Conservation (phyloP, 2,888 invertebrate genomes). For the Cataglyphis altisquamis region DNA sequence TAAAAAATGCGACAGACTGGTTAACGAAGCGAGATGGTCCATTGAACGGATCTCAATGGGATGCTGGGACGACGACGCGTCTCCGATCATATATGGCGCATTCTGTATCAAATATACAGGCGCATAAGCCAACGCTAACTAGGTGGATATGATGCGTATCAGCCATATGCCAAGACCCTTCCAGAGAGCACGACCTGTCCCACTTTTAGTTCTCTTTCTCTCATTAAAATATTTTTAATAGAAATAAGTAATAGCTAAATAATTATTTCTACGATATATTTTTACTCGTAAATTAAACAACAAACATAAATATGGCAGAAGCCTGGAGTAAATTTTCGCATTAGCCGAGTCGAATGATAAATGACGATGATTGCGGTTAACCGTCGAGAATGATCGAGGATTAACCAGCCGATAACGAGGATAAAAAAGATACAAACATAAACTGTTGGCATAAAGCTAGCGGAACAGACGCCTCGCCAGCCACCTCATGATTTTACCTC, state of each 20-base stretch:
- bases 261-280: background rate
- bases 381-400: slow-evolving; percentile 10
- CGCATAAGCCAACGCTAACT: slow-evolving; percentile 64
- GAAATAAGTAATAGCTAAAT: background rate
- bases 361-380: background rate
- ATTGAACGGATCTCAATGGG: slow-evolving; percentile 84
- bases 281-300: background rate
- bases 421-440: slow-evolving; percentile 43
- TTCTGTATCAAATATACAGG: slow-evolving; percentile 59
- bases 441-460: slow-evolving; percentile 46
- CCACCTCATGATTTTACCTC: slow-evolving; percentile 32
- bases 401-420: slow-evolving; percentile 49
- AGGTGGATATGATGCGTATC: slow-evolving; percentile 66
- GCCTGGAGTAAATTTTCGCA: background rate
- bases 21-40: slow-evolving; percentile 86
- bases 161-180: slow-evolving; percentile 65
- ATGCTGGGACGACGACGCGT: slow-evolving; percentile 80
- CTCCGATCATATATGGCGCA: slow-evolving; percentile 66
- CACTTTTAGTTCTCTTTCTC: slow-evolving; percentile 18
- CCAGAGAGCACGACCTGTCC: slow-evolving; percentile 58
- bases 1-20: slow-evolving; percentile 86
- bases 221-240: background rate
- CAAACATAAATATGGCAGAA: background rate
- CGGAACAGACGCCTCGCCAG: slow-evolving; percentile 33
- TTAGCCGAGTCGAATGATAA: background rate